These are phyloP conservation scores for Damaliscus lunatus DNA, from an alignment of 2,113 vertebrate genomes.

Conservation along the genomic window DNA sequence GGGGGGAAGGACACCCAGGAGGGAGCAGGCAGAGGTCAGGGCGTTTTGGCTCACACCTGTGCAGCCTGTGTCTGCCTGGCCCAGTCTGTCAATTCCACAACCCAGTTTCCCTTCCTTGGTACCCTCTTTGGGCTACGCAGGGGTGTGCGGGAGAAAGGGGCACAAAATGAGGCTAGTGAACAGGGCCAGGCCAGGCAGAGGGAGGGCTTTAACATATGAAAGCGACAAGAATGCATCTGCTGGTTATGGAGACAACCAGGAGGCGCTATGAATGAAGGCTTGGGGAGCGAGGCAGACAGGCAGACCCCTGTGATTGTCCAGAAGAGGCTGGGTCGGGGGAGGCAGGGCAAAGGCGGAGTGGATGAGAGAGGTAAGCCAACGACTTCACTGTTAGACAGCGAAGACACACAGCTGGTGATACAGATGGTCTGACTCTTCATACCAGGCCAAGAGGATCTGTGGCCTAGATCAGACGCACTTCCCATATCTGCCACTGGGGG, in stretches of 20 bases:
- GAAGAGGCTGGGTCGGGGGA: neutral
- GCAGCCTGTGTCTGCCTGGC: neutral
- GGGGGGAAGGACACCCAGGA: neutral
- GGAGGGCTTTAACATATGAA: neutral
- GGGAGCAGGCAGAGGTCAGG: accelerated
- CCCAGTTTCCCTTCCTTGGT: neutral
- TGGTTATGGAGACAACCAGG: neutral
- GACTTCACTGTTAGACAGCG: accelerated
- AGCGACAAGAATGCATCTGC: neutral
- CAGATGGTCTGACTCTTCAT: neutral
- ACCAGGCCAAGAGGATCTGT: accelerated
- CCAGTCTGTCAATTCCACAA: neutral
- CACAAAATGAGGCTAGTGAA: neutral
- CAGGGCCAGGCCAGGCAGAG: neutral
- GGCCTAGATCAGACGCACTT: neutral
- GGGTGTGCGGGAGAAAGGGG: too few species aligned
- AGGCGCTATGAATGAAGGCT: neutral
- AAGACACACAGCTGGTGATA: accelerated
- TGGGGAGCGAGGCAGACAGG: neutral
- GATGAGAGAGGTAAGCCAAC: neutral
- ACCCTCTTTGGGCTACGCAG: neutral
- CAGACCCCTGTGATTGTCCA: neutral
- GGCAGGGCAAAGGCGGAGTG: too few species aligned
- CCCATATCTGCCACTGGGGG: neutral
- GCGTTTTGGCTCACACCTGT: accelerated